Conservation (phyloP, 1,140 invertebrate genomes). For the Halictus rubicundus region DNA sequence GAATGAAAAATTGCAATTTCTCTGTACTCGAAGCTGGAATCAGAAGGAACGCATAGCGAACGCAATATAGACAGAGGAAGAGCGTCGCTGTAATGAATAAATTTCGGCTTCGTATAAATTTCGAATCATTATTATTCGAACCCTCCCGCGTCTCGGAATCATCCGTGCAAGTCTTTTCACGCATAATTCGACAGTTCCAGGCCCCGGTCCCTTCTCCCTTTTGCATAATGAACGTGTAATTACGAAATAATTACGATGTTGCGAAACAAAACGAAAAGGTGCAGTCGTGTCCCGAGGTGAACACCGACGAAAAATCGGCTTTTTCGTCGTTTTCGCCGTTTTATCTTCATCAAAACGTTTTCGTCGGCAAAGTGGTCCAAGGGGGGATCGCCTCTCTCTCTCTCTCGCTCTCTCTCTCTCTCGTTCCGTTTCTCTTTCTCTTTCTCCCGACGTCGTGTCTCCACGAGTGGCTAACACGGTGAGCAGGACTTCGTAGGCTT, state of each 20-base stretch:
- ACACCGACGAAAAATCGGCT: slow-evolving; percentile 40
- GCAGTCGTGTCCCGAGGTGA: slow-evolving; percentile 46
- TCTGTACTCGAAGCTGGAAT: no score
- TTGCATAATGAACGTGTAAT: slow-evolving; percentile 58
- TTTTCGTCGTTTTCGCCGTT: slow-evolving; percentile 41
- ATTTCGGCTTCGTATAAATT: not conserved
- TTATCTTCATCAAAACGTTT: slow-evolving; percentile 56
- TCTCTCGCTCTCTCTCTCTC: no score
- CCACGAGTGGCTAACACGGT: slow-evolving; percentile 54
- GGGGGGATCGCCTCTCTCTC: slow-evolving; percentile 36
- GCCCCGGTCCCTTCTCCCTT: not conserved
- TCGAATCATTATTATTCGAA: slow-evolving; percentile 27
- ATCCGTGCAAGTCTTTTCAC: slow-evolving; percentile 1
- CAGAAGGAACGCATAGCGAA: no score
- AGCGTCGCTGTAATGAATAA: no score
- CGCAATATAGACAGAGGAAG: no score
- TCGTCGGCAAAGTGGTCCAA: slow-evolving; percentile 51
- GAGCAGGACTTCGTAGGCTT: slow-evolving; percentile 50
- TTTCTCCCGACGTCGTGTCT: slow-evolving; percentile 44
- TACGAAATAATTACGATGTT: slow-evolving; percentile 61
- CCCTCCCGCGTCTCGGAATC: not conserved
- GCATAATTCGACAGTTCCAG: slow-evolving; percentile 8
- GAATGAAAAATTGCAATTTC: no score
- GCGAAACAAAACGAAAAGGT: slow-evolving; percentile 1
- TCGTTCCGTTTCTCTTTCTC: no score